Evolutionary conservation across 2,888 invertebrate species (phyloP), one percentile per base, ranked within the genome.

Genomic region (Pachycephus smyrnensis): DNA sequence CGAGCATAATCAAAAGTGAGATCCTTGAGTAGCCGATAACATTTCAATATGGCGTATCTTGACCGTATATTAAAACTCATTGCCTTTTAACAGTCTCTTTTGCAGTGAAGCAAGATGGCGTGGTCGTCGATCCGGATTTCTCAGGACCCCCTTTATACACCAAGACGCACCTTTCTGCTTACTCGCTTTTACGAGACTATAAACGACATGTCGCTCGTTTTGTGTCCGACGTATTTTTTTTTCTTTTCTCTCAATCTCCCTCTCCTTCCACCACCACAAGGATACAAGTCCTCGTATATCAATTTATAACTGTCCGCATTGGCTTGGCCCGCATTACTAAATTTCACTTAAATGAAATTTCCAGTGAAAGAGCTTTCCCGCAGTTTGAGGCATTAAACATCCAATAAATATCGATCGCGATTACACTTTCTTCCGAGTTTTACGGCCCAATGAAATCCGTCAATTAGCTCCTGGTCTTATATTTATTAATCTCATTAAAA

Each of bases 141-240:
- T 55, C 40, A 23, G 40, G 40, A 15, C 40, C 9, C 40, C 40
- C 40, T 55, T 40, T 40, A 40, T 23, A 55, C 15, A 55, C 40
- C 40, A 55, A 55, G 40, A 55, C 12, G 33, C 35, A 30, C 32
- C 33, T 31, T 36, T 36, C 73, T 73, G 76, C 68, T 74, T 30
- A 36, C 32, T 69, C 33, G 76, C 79, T 81, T 81, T 81, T 79
- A 75, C 81, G 80, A 75, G 76, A 79, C 79, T 55, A 55, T 23
- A 55, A 55, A 55, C 15, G 33, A 55, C 40, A 55, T 55, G 40
- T 23, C 69, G n/a, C 76, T 69, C 75, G 75, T 74, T 75, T 23
- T 55, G 40, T 55, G 23, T 55, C 23, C 6, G 40, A 23, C 40
- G 40, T 23, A 1, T 55, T 23, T 40, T 55, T 55, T 23, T 23